These are phyloP conservation scores for Hydractinia symbiolongicarpus DNA, from an alignment of 30 jellyfish, hydroid and myxozoan genomes.

Conservation along the genomic window DNA sequence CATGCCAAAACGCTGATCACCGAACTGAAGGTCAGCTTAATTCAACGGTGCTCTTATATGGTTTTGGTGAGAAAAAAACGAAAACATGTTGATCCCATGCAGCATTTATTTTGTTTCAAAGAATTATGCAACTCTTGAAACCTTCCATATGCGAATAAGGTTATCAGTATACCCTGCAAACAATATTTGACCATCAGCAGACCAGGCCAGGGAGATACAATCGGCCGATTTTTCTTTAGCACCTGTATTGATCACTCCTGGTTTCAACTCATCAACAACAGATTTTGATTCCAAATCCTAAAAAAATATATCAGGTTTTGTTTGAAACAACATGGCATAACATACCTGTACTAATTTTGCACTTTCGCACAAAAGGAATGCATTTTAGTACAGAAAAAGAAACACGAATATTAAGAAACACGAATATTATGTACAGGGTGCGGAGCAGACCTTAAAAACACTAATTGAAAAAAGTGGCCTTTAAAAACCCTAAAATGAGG, in stretches of 20 bases:
- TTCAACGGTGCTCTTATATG: neutral
- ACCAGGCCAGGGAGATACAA: conserved; percentile 94
- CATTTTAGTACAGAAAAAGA: too few relatives aligned
- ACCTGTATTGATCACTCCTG: conserved; percentile 72
- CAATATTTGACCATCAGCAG: conserved; percentile 97
- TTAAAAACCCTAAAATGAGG: too few relatives aligned
- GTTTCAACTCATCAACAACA: conserved; percentile 91
- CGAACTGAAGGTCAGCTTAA: neutral
- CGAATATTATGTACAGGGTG: too few relatives aligned
- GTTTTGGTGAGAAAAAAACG: neutral
- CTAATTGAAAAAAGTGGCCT: too few relatives aligned
- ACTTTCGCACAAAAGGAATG: too few relatives aligned
- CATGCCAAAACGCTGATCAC: neutral
- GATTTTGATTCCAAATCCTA: conserved; percentile 90
- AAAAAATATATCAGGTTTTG: neutral
- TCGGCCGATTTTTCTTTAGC: conserved; percentile 56
- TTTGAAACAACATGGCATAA: neutral
- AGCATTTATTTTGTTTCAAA: conserved; percentile 26
- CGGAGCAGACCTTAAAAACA: too few relatives aligned
- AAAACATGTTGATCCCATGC: neutral
- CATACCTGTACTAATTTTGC: neutral
- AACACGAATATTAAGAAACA: too few relatives aligned
- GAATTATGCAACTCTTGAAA: conserved; percentile 44
- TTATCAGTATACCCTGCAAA: conserved; percentile 98
- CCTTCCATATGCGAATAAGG: conserved; percentile 88